These are phyloP conservation scores for Meriones psammophilus DNA, from an alignment of 2,797 vertebrate species.

Conservation along the genomic window DNA sequence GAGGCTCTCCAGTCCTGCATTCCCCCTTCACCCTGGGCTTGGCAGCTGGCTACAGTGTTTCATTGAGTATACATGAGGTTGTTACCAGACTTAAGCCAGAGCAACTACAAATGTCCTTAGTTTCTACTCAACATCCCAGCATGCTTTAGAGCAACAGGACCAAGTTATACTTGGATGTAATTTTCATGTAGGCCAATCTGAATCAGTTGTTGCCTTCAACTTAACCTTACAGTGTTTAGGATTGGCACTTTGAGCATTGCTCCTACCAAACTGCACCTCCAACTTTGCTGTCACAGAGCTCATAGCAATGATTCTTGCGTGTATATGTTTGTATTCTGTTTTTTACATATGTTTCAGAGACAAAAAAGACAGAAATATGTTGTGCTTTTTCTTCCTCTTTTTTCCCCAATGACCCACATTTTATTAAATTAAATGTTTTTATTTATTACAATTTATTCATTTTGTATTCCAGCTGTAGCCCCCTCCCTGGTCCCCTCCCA, in stretches of 20 bases:
- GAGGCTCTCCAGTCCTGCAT: no score
- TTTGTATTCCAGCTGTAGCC: no score
- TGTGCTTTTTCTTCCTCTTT: not conserved
- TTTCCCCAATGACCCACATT: not conserved
- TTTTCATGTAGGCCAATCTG: not conserved
- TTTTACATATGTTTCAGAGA: not conserved
- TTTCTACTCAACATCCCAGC: not conserved
- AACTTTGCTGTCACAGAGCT: not conserved
- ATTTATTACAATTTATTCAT: no score
- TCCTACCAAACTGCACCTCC: not conserved
- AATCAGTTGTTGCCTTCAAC: not conserved
- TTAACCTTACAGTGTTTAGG: not conserved
- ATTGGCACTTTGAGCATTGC: not conserved
- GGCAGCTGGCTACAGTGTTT: not conserved
- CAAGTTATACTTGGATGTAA: not conserved
- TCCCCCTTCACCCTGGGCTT: no score
- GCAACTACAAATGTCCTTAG: not conserved
- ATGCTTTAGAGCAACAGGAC: not conserved
- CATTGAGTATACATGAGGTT: not conserved
- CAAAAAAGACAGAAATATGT: not conserved
- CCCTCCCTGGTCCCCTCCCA: no score
- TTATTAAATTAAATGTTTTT: no score
- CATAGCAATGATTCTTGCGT: not conserved
- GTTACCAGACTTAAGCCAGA: not conserved
- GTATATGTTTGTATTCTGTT: not conserved